Evolutionary conservation across 2,113 vertebrate genomes (phyloP), one percentile per base, ranked within the genome.

Genomic region (Chloropsis hardwickii): DNA sequence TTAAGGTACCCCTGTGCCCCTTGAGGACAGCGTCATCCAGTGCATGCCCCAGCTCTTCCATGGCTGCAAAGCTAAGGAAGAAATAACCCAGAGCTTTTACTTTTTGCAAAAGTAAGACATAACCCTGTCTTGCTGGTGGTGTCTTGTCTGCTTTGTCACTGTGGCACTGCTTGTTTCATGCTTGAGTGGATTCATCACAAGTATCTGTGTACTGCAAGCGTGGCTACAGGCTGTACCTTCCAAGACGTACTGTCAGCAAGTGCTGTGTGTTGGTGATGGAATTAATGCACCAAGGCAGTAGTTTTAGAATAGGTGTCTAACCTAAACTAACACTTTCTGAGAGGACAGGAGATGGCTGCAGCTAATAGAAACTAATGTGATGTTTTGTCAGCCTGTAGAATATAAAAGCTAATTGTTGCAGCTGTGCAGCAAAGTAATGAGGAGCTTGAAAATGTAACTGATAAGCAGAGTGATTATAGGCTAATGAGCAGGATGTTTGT

Each of bases 401-500:
- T 54, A 77, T 20, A 31, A 83, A 62, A 45, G 53, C 74, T 92
- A 62, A 90, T 94, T 86, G 60, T 31, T 88, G 60, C 64, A 88
- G 64, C 82, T 74, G 42, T 64, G 82, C 64, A 71, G 76, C 35
- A 45, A 80, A 73, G 51, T 86, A 92, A 93, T 62, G 79, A 90
- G 69, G 80, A 88, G 24, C 64, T 86, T 88, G 69, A 62, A 83
- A 93, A 73, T 78, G 72, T 78, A 83, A 81, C 72, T 81, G 91
- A 86, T 95, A 88, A 94, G 92, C 64, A 86, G 51, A 8, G 4
- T 5, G 33, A 86, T 94, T 56, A 81, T 60, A 70, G 80, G 83
- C 64, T 93, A 81, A 96, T 66, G 72, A 92, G 76, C 64, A 81
- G 88, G 60, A 88, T 92, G 44, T 78, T 92, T 95, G 54, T 80